Base-by-base conservation (phyloP, 2,797 vertebrate genomes). In the Paramormyrops hopkinsi region DNA sequence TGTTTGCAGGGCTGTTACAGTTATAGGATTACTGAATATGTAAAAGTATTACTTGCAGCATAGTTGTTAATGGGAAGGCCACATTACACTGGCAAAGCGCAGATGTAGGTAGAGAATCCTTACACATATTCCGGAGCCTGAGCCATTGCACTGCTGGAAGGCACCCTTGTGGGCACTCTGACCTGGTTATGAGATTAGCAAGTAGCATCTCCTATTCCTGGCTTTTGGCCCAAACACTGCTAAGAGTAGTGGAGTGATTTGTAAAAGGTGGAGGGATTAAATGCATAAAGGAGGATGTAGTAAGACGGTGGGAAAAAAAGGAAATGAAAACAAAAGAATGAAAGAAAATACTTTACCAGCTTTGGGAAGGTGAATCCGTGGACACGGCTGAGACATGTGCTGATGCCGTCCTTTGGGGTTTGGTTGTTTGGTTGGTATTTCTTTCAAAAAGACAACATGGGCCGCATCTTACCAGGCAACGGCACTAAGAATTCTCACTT, bases 291-390 rank as follows among this genome's bases (percentile, higher is more conserved):
- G 50, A 59, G 25, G 53, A 41, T n/a, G 51, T 87, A 56, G 51
- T 9, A 17, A 48, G 51, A 41, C 0, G 14, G 25, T 53, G 51
- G 53, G 53, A 56, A 56, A 59, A 19, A 19, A 37, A 44, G 53
- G 33, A 53, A 90, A 73, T 88, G 91, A 92, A 94, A 92, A 91
- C 89, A 89, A 91, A 46, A 73, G 9, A 54, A 87, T 51, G 82
- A 50, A 29, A 33, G 11, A 86, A 86, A 54, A 54, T 86, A 86
- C 46, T 53, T 51, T 51, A 51, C 50, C 83, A 25, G 46, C 9
- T 86, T 53, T 37, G 46, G 46, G 83, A 14, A 22, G 46, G 83
- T 14, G 73, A 44, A 79, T 79, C 73, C 6, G 14, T 19, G 73
- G 73, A 79, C 73, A 33, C 1, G 37, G 2, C 73, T 2, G 73